Base-by-base conservation (phyloP, 1,140 invertebrate genomes). In the Charaxes varanes region DNA sequence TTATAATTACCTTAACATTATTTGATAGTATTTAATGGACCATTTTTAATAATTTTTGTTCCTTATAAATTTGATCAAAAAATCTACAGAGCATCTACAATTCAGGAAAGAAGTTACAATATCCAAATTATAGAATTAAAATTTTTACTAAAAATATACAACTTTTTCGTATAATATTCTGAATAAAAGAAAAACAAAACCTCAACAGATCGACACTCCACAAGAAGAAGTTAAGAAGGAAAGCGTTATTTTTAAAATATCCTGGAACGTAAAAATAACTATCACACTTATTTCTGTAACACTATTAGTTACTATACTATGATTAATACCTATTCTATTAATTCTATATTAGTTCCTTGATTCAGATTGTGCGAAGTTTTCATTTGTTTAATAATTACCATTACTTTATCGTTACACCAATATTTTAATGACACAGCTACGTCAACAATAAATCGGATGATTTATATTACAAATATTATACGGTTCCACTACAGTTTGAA, bases 351-450 rank as follows among this genome's bases (percentile, higher is more conserved):
- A 77, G 58, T 76, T 76, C 62, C 65, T 76, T 72, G 64, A 74
- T 43, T 78, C 59, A 60, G 62, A 71, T 82, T 82, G 78, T 82
- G 78, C 78, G 78, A 78, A 71, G 41, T 69, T 76, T 69, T 71
- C 59, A 51, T 76, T 77, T 72, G 51, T 65, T 64, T 64, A 59
- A 64, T 65, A 32, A 57, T 67, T 62, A 72, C 60, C 40, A 57
- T 66, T 71, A 49, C 34, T 64, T 62, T 56, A 55, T 42, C 30
- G 48, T 51, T 53, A 58, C 64, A 72, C 54, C 59, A 71, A 64
- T 68, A 61, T 60, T 53, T 55, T 53, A 58, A 62, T 66, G 65
- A 73, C 57, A 68, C 54, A 59, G 35, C 71, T 72, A 76, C 68
- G 43, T 51, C 53, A 67, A 71, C 61, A 66, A 70, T 49, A 53